Base-by-base conservation (phyloP, 2,888 invertebrate genomes). In the Protophormia terraenovae region DNA sequence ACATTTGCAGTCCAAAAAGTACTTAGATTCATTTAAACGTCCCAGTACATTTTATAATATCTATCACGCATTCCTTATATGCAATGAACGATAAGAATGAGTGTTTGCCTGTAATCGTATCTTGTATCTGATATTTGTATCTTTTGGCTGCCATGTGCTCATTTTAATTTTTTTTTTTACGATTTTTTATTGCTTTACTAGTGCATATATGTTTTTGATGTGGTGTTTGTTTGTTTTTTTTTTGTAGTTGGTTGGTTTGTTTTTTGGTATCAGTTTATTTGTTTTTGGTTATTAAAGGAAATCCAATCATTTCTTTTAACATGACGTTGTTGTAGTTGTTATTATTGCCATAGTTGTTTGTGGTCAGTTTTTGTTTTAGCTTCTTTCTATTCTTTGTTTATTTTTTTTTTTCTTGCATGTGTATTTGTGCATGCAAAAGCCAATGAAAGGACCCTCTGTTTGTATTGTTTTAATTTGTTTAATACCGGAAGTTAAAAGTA, bases 261-360 rank as follows among this genome's bases (percentile, higher is more conserved):
- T 29, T 19, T n/a, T n/a, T n/a, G n/a, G 24, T 35, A 47, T 6
- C 24, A n/a, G n/a, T n/a, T n/a, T 32, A 62, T 72, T 67, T 67
- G 47, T 29, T 38, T 81, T 75, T 55, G 29, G n/a, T 73, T 67
- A 45, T 60, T 67, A 60, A 73, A 53, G 75, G 75, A 82, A 69
- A 69, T 82, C 32, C 62, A 53, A 76, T 75, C 35, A 69, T 81
- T 69, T 62, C 38, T 76, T 76, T 75, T 8, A 41, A 60, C 29
- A 32, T 38, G 22, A 10, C 27, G 12, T 24, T 69, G 22, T 35
- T 50, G 27, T 67, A 16, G 47, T 47, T 71, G n/a, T n/a, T 19
- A 8, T 32, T 45, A 5, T 5, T 60, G 16, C 22, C 8, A 6
- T 64, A 41, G 38, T 60, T 73, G 29, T 69, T 82, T 45, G 62